Evolutionary conservation across 2,113 vertebrate species (phyloP).

Genomic region (Notarius quadriscutis): DNA sequence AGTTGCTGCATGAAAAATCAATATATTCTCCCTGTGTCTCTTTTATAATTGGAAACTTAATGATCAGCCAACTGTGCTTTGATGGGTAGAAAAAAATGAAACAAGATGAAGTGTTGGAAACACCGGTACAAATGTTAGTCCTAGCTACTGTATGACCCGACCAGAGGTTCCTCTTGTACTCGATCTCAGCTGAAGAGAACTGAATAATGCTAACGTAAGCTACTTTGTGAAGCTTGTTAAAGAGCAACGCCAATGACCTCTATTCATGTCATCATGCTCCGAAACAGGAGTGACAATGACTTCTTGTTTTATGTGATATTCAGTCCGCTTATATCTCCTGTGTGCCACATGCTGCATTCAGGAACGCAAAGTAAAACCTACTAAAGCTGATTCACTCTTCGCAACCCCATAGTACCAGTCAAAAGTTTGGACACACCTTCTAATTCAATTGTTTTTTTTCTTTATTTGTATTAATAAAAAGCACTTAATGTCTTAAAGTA

Average conservation of each 20-base stretch:
- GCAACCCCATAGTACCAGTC: neutral
- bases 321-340: neutral
- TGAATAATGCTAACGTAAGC: neutral
- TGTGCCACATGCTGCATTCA: neutral
- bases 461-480: no score
- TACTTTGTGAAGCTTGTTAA: neutral
- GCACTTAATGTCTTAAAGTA: no score
- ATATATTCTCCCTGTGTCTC: constrained; percentile 8
- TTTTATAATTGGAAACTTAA: constrained; percentile 31
- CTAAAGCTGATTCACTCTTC: neutral
- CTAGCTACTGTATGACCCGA: neutral
- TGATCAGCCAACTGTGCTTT: neutral
- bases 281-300: neutral
- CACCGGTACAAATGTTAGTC: neutral
- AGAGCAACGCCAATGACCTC: neutral
- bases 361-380: neutral
- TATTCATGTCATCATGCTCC: neutral
- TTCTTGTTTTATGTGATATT: neutral
- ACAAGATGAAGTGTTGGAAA: neutral
- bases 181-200: neutral
- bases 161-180: neutral
- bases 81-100: neutral
- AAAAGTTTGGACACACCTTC: no score
- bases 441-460: no score
- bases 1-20: constrained; percentile 30